phyloP scores from a whole-genome alignment of 1,140 invertebrate genomes.

The Hyphantria cunea region DNA sequence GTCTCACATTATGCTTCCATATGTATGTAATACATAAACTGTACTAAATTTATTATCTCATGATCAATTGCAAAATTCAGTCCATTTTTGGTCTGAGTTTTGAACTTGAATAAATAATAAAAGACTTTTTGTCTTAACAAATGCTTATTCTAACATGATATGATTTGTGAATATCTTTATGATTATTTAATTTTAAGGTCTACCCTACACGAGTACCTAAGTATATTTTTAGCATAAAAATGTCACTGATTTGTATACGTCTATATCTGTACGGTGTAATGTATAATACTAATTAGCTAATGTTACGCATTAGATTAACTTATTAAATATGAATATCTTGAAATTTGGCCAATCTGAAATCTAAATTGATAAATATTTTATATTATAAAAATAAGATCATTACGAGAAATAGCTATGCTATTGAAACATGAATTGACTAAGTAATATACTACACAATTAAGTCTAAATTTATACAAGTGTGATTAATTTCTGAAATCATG shows the following conservation, averaged over 20 bases:
- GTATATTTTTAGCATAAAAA: not conserved
- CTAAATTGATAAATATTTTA: constrained; percentile 22
- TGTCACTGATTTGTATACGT: not conserved
- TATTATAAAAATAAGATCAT: constrained; percentile 23
- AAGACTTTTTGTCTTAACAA: constrained; percentile 10
- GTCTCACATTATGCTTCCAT: no score
- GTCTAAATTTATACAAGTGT: constrained; percentile 13
- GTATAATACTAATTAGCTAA: not conserved
- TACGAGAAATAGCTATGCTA: constrained; percentile 61
- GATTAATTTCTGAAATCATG: constrained; percentile 7
- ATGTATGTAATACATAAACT: no score
- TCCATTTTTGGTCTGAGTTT: no score
- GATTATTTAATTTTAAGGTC: constrained; percentile 24
- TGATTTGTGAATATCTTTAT: constrained; percentile 52
- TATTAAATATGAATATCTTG: constrained; percentile 4
- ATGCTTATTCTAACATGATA: constrained; percentile 61
- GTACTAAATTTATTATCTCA: no score
- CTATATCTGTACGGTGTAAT: not conserved
- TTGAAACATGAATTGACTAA: constrained; percentile 64
- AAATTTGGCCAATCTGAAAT: constrained; percentile 43
- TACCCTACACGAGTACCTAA: constrained; percentile 9
- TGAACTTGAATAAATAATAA: not conserved
- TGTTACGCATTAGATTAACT: not conserved
- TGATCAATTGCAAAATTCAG: no score
- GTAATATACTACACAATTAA: constrained; percentile 35